Conservation (phyloP, 2,888 invertebrate species). For the Philopedon plagiatum region DNA sequence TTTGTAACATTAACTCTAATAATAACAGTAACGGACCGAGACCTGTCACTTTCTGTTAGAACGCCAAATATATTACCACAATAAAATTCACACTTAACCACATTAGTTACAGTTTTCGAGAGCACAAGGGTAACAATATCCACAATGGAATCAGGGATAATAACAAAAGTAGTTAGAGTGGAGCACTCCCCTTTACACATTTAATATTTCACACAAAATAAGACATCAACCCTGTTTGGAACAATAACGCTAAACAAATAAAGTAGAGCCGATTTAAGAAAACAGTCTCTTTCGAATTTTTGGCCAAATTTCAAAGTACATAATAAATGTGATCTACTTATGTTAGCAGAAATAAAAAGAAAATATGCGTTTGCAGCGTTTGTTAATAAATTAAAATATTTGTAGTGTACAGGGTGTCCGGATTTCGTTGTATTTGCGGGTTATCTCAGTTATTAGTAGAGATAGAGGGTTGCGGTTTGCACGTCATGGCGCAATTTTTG, state of each 20-base stretch:
- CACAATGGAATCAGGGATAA: slow-evolving; percentile 34
- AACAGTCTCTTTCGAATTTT: not conserved
- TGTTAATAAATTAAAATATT: too few relatives aligned
- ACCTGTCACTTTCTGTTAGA: slow-evolving; percentile 3
- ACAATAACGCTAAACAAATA: not conserved
- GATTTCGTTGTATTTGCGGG: too few relatives aligned
- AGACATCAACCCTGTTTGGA: slow-evolving; percentile 26
- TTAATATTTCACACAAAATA: slow-evolving; percentile 37
- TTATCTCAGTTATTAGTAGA: too few relatives aligned
- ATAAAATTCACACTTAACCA: slow-evolving; percentile 56
- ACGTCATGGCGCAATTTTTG: too few relatives aligned
- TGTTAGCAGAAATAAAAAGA: too few relatives aligned
- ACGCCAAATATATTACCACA: slow-evolving; percentile 35
- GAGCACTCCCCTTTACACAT: slow-evolving; percentile 15
- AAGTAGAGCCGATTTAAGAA: not conserved
- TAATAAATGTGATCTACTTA: too few relatives aligned
- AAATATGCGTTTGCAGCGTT: too few relatives aligned
- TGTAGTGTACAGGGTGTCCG: too few relatives aligned
- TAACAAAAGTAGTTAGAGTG: slow-evolving; percentile 35
- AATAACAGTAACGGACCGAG: not conserved
- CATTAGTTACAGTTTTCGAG: slow-evolving; percentile 53
- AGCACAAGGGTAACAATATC: slow-evolving; percentile 30
- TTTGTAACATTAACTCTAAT: not conserved
- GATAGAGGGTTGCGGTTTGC: too few relatives aligned
- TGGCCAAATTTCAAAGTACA: not conserved